Percentiles rank a stretch among this genome's conserved stretches.
Evolutionary conservation across 2,113 vertebrate genomes (phyloP).

Genomic region (Plestiodon gilberti): DNA sequence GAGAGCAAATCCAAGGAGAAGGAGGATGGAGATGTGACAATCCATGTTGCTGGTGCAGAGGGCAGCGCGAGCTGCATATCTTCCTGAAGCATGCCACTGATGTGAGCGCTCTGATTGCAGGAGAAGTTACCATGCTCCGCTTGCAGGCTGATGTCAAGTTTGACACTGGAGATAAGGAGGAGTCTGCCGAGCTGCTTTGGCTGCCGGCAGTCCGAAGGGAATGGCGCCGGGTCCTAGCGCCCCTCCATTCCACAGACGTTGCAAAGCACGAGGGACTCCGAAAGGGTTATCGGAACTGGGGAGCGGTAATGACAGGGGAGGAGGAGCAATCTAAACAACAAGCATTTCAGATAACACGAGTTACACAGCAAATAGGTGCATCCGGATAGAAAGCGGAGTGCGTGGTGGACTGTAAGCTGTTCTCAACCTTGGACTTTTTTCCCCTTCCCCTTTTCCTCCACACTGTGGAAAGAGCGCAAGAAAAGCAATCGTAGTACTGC

Average conservation of each 20-base stretch:
- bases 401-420: no score
- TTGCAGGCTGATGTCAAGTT: slow-evolving; percentile 85
- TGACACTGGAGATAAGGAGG: slow-evolving; percentile 87
- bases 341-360: not conserved
- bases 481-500: not conserved
- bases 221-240: slow-evolving; percentile 73
- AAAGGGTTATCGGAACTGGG: not conserved
- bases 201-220: slow-evolving; percentile 42
- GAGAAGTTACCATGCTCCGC: slow-evolving; percentile 84
- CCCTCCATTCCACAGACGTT: not conserved
- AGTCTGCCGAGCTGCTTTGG: slow-evolving; percentile 71
- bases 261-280: not conserved
- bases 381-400: not conserved
- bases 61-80: slow-evolving; percentile 88
- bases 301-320: not conserved
- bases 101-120: slow-evolving; percentile 79
- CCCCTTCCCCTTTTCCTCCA: no score
- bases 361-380: no score
- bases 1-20: slow-evolving; percentile 69
- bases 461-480: no score
- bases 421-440: no score
- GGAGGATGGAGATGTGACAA: slow-evolving; percentile 81
- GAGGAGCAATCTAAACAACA: not conserved
- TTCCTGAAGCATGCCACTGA: slow-evolving; percentile 90
- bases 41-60: slow-evolving; percentile 92